Evolutionary conservation across 2,888 invertebrate genomes (phyloP).

Genomic region (Panorpa germanica): DNA sequence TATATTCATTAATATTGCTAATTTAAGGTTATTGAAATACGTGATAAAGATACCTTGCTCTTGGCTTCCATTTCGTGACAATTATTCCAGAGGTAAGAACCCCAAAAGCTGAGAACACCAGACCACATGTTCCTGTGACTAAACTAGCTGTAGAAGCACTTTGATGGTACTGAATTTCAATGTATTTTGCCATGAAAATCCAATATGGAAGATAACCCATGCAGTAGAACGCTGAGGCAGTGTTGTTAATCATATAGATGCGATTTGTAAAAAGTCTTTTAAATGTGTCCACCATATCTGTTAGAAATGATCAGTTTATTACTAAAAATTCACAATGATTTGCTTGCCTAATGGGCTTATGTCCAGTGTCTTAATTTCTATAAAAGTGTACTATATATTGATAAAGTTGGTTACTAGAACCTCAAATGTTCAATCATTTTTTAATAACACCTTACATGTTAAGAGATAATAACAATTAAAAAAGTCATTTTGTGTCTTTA

Average conservation of each 20-base stretch:
- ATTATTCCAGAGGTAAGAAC: slow-evolving; percentile 44
- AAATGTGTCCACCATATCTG: slow-evolving; percentile 43
- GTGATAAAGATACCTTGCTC: slow-evolving; percentile 41
- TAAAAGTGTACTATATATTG: too few species aligned
- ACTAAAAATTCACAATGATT: background rate
- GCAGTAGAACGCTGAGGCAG: slow-evolving; percentile 53
- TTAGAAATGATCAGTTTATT: slow-evolving; percentile 15
- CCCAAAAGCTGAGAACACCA: slow-evolving; percentile 49
- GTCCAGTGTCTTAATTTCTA: too few species aligned
- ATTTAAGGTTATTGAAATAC: too few species aligned
- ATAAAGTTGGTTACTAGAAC: too few species aligned
- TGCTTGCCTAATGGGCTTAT: too few species aligned
- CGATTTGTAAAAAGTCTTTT: slow-evolving; percentile 41
- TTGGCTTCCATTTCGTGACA: slow-evolving; percentile 44
- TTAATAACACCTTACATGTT: too few species aligned
- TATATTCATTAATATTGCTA: too few species aligned
- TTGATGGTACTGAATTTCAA: slow-evolving; percentile 62
- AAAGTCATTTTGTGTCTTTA: too few species aligned
- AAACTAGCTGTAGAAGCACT: slow-evolving; percentile 54
- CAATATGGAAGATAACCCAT: slow-evolving; percentile 56
- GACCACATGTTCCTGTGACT: slow-evolving; percentile 49
- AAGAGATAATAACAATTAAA: too few species aligned
- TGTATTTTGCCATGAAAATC: slow-evolving; percentile 68
- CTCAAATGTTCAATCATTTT: too few species aligned
- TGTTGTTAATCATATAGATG: slow-evolving; percentile 50